Conservation (phyloP, 2,888 invertebrate species). For the Aphelenchoides bicaudatus region DNA sequence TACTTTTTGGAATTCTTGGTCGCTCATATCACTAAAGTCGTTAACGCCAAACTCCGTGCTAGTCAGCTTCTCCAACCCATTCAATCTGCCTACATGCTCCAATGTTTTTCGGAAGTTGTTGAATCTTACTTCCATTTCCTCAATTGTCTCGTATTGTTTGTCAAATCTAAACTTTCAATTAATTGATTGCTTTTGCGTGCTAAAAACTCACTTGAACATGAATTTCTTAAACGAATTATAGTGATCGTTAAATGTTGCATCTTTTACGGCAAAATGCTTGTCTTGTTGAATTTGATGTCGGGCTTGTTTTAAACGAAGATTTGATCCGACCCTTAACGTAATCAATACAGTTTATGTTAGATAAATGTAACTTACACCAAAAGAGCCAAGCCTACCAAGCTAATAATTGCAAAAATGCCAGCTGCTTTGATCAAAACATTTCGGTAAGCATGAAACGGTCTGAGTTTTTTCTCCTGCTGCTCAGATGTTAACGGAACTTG, state of each 20-base stretch:
- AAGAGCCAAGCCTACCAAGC: not conserved
- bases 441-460: slow-evolving; percentile 9
- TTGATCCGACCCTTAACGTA: not conserved
- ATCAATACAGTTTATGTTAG: not conserved
- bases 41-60: slow-evolving; percentile 48
- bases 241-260: slow-evolving; percentile 8
- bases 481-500: no score
- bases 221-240: slow-evolving; percentile 13
- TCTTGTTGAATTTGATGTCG: no score
- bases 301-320: slow-evolving; percentile 1
- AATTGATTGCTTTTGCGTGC: not conserved
- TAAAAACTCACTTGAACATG: slow-evolving; percentile 1
- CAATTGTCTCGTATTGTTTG: slow-evolving; percentile 4
- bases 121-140: slow-evolving; percentile 16
- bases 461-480: no score
- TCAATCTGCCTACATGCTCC: slow-evolving; percentile 15
- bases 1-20: slow-evolving; percentile 52
- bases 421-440: not conserved
- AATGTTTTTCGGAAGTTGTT: slow-evolving; percentile 5
- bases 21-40: slow-evolving; percentile 52
- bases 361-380: slow-evolving; percentile 8
- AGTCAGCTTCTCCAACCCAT: slow-evolving; percentile 25
- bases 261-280: no score
- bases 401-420: not conserved
- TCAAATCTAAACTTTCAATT: slow-evolving; percentile 6